A percentile compares a stretch with the other conserved stretches of the same genome.
phyloP scores from a whole-genome alignment of 1,140 invertebrate genomes.

The Bilobella aurantiaca region DNA sequence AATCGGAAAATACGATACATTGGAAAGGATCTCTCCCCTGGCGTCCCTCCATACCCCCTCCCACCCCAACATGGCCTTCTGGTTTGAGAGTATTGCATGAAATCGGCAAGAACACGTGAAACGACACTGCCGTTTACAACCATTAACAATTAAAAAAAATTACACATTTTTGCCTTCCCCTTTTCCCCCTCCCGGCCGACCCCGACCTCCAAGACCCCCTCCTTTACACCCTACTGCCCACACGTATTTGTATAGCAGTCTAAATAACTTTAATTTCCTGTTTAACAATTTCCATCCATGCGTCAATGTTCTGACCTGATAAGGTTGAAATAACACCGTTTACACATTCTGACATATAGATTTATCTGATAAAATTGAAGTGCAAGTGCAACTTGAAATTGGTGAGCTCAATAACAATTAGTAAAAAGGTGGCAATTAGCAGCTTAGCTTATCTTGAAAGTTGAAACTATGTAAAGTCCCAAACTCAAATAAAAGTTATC shows the following conservation, averaged over 20 bases:
- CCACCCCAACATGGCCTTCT: neutral
- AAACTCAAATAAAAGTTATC: too few species aligned
- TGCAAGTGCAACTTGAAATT: too few species aligned
- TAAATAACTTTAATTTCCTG: neutral
- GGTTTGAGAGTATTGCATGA: neutral
- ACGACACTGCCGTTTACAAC: neutral
- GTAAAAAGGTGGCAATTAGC: too few species aligned
- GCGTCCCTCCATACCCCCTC: neutral
- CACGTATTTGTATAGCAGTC: neutral
- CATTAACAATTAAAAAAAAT: neutral
- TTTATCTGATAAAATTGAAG: too few species aligned
- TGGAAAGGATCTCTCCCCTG: too few species aligned
- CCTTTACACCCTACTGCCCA: too few species aligned
- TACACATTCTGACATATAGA: too few species aligned
- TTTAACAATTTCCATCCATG: neutral
- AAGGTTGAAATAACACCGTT: neutral
- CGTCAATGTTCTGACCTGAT: neutral
- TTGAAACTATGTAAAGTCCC: too few species aligned
- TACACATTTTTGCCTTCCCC: neutral
- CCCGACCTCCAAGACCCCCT: too few species aligned
- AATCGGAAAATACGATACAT: too few species aligned
- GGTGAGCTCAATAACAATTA: too few species aligned
- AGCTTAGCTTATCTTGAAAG: too few species aligned
- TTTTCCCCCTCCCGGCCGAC: neutral
- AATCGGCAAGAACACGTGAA: neutral